phyloP scores from a whole-genome alignment of 2,113 vertebrate species.

The Rhea pennata region DNA sequence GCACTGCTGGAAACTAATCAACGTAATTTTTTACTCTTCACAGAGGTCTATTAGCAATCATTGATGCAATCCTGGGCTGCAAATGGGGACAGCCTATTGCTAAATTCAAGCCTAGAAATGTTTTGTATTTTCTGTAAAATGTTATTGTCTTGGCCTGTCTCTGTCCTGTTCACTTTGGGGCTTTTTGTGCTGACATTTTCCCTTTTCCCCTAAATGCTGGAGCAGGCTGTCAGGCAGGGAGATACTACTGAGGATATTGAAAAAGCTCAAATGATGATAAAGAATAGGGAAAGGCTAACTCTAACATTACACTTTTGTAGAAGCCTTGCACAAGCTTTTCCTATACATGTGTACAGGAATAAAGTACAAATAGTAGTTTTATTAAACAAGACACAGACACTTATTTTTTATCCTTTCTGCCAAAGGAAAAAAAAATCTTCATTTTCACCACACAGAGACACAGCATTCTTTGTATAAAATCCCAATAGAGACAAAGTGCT shows the following conservation, averaged over 20 bases:
- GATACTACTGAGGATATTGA: slow-evolving; percentile 10
- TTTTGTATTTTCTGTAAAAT: slow-evolving; percentile 23
- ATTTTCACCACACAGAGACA: not conserved
- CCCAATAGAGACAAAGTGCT: not conserved
- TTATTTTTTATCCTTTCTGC: not conserved
- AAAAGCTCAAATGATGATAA: not conserved
- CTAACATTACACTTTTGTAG: not conserved
- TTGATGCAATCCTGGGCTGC: slow-evolving; percentile 19
- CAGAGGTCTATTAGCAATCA: slow-evolving; percentile 65
- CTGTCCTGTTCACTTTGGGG: not conserved
- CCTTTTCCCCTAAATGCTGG: not conserved
- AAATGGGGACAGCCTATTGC: not conserved
- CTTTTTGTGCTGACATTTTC: not conserved
- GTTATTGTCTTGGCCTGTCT: not conserved
- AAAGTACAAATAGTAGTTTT: slow-evolving; percentile 10
- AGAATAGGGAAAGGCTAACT: not conserved
- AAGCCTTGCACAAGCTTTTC: not conserved
- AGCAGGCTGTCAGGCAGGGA: not conserved
- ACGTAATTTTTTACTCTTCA: slow-evolving; percentile 67
- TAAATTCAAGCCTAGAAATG: slow-evolving; percentile 24
- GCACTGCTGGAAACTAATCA: slow-evolving; percentile 75
- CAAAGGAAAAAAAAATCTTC: not conserved
- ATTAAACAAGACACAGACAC: not conserved
- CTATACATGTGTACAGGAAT: not conserved
- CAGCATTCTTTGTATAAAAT: not conserved